phyloP scores from a whole-genome alignment of 2,888 invertebrate species.

The Ichneumon xanthorius region DNA sequence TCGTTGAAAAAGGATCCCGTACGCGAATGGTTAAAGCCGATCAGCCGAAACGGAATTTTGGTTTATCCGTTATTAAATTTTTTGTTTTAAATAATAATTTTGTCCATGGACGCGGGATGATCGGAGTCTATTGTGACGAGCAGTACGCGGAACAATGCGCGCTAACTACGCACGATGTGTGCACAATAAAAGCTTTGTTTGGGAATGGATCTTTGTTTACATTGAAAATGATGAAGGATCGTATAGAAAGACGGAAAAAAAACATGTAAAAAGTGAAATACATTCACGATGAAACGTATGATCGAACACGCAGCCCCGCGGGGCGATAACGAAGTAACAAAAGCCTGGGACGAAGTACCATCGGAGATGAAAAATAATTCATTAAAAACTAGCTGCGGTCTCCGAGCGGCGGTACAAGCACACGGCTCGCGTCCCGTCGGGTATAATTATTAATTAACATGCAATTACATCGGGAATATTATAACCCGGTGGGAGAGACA shows the following conservation, averaged over 20 bases:
- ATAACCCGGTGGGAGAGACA: slow-evolving; percentile 58
- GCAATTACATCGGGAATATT: slow-evolving; percentile 67
- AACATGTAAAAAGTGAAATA: not conserved
- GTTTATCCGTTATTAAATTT: not conserved
- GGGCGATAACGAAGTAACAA: slow-evolving; percentile 43
- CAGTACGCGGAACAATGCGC: slow-evolving; percentile 15
- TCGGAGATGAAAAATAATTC: slow-evolving; percentile 4
- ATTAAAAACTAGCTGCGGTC: slow-evolving; percentile 20
- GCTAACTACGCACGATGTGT: slow-evolving; percentile 29
- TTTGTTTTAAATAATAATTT: not conserved
- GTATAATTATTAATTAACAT: slow-evolving; percentile 68
- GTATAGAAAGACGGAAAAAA: slow-evolving; percentile 20
- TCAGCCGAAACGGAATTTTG: not conserved
- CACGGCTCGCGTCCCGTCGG: slow-evolving; percentile 44
- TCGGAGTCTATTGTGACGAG: not conserved
- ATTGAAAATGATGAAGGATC: slow-evolving; percentile 12
- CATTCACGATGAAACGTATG: slow-evolving; percentile 1
- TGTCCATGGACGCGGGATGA: not conserved
- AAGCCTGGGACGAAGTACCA: not conserved
- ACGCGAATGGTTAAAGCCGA: too few species aligned
- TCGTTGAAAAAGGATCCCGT: too few species aligned
- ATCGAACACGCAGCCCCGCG: slow-evolving; percentile 7
- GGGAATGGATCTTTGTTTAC: slow-evolving; percentile 26
- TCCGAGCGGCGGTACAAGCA: slow-evolving; percentile 11
- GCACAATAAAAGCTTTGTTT: slow-evolving; percentile 16